phyloP scores from a whole-genome alignment of 2,113 vertebrate species.

The Cryptotis parvus region DNA sequence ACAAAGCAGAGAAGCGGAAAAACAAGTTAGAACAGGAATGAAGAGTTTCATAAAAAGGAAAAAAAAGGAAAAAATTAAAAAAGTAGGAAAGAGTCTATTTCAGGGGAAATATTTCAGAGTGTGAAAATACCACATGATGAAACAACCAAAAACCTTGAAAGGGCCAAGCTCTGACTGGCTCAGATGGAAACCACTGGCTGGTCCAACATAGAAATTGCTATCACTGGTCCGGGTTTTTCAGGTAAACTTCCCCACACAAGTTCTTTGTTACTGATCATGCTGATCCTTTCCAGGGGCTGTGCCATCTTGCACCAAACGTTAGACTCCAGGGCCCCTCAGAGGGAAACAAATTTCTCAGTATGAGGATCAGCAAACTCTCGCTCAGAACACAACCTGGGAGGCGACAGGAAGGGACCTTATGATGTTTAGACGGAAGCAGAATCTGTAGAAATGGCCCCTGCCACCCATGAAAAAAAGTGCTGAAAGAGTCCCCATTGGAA shows the following conservation, averaged over 20 bases:
- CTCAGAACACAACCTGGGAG: not conserved
- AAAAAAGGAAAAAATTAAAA: not conserved
- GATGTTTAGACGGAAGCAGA: not conserved
- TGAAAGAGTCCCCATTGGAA: not conserved
- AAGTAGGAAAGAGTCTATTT: not conserved
- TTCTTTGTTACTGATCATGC: not conserved
- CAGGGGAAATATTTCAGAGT: too few species aligned
- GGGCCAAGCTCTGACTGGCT: not conserved
- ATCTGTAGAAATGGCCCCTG: not conserved
- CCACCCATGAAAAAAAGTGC: not conserved
- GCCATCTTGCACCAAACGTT: not conserved
- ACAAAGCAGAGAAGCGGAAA: too few species aligned
- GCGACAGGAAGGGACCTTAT: not conserved
- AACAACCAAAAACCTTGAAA: not conserved
- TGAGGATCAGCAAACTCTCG: not conserved
- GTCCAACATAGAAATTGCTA: not conserved
- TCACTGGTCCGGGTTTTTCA: not conserved
- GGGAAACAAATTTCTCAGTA: not conserved
- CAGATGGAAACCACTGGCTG: fast-evolving
- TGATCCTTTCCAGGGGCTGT: not conserved
- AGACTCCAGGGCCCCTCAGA: not conserved
- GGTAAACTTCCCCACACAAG: not conserved
- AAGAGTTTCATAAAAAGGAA: not conserved
- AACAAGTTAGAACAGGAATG: not conserved
- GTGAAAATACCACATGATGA: not conserved